Percentiles rank a stretch among this genome's conserved stretches.
Conservation (phyloP, 1,140 invertebrate genomes). For the Ceratoteleas bidentatus region DNA sequence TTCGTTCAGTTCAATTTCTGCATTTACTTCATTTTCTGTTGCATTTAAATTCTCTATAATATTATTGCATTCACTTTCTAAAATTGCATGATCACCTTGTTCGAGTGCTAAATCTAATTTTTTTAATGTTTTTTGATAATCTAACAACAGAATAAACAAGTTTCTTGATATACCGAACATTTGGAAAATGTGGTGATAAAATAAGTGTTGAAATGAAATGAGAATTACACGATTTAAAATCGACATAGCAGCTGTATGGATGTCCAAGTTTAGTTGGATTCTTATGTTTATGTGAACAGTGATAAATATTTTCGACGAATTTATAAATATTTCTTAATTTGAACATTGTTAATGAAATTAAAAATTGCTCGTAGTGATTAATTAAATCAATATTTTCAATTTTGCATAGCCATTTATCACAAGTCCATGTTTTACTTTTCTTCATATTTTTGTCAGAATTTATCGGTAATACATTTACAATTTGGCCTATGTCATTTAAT, state of each 20-base stretch:
- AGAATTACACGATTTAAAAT: slow-evolving; percentile 18
- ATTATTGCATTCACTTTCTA: neutral
- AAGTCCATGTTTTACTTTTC: slow-evolving; percentile 10
- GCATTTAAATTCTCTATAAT: neutral
- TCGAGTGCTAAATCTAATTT: slow-evolving; percentile 11
- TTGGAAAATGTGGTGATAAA: slow-evolving; percentile 31
- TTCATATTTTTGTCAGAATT: slow-evolving; percentile 9
- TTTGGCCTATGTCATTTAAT: neutral
- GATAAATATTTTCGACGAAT: neutral
- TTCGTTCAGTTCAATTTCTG: neutral
- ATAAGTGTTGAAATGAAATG: slow-evolving; percentile 20
- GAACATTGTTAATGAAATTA: neutral
- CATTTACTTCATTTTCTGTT: neutral
- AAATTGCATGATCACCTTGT: neutral
- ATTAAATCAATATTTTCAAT: slow-evolving; percentile 14
- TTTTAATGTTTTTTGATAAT: neutral
- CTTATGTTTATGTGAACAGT: neutral
- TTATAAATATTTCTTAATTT: slow-evolving; percentile 1
- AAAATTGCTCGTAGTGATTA: slow-evolving; percentile 24
- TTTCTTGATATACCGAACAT: slow-evolving; percentile 28
- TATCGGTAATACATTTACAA: slow-evolving; percentile 8
- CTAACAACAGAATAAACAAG: slow-evolving; percentile 6
- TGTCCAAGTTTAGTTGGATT: slow-evolving; percentile 23
- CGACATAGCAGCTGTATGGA: slow-evolving; percentile 28
- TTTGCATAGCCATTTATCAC: slow-evolving; percentile 14